Percentiles rank a stretch among this genome's conserved stretches.
phyloP scores from a whole-genome alignment of 2,888 invertebrate genomes.

The Brenthis ino region DNA sequence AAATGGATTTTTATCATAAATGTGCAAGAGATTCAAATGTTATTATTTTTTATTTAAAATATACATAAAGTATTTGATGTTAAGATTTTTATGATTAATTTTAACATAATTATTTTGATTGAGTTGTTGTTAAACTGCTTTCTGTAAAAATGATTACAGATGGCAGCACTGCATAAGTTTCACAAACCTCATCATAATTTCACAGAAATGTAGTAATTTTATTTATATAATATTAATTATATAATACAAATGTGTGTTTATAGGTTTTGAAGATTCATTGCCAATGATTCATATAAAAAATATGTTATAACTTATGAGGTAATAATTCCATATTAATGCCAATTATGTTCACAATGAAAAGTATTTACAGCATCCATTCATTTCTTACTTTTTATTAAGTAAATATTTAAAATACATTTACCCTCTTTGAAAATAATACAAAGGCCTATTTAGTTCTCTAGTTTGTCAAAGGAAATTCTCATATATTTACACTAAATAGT shows the following conservation, averaged over 20 bases:
- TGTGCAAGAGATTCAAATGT: too few relatives aligned
- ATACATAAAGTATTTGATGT: too few relatives aligned
- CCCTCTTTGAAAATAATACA: constrained; percentile 1
- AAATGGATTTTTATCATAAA: too few relatives aligned
- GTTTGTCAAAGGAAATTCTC: background rate
- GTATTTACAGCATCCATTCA: background rate
- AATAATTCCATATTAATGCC: background rate
- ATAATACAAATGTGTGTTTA: constrained; percentile 1
- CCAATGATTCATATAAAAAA: too few relatives aligned
- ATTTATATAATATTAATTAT: background rate
- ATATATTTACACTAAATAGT: constrained; percentile 19
- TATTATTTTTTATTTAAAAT: too few relatives aligned
- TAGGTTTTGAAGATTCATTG: background rate
- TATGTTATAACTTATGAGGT: too few relatives aligned
- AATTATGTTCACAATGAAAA: constrained; percentile 12
- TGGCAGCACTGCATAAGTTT: background rate
- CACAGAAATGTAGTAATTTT: background rate
- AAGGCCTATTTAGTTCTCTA: constrained; percentile 1
- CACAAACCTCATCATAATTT: background rate
- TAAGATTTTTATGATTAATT: too few relatives aligned
- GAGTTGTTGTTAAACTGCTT: too few relatives aligned
- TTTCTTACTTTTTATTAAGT: constrained; percentile 9
- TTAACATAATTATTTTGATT: too few relatives aligned
- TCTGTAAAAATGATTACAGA: background rate
- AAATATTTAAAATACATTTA: constrained; percentile 8